Conservation (phyloP, 1,140 invertebrate genomes). For the Drosophila navojoa region DNA sequence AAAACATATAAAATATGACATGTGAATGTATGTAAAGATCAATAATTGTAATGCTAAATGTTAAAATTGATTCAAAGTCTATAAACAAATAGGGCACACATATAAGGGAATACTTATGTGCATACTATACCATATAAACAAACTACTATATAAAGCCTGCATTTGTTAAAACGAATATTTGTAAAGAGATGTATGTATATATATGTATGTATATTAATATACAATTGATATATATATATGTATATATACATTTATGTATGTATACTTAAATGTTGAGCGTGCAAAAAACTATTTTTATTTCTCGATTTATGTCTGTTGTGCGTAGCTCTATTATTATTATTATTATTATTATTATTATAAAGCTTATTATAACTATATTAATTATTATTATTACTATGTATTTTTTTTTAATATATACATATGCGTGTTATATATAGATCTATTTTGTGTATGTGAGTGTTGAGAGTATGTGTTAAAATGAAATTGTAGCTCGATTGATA, state of each 20-base stretch:
- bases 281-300: slow-evolving; percentile 38
- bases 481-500: slow-evolving; percentile 36
- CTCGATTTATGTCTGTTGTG: slow-evolving; percentile 27
- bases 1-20: background rate
- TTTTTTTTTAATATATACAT: slow-evolving; percentile 15
- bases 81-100: background rate
- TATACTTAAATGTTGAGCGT: slow-evolving; percentile 30
- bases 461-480: slow-evolving; percentile 14
- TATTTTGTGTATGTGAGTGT: slow-evolving; percentile 33
- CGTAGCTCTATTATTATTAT: slow-evolving; percentile 26
- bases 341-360: slow-evolving; percentile 15
- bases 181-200: slow-evolving; percentile 1
- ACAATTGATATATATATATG: slow-evolving; percentile 3
- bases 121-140: slow-evolving; percentile 19
- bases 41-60: slow-evolving; percentile 13
- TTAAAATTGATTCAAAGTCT: slow-evolving; percentile 14
- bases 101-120: slow-evolving; percentile 6
- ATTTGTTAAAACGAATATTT: slow-evolving; percentile 55
- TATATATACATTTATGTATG: background rate
- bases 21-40: slow-evolving; percentile 7
- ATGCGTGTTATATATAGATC: slow-evolving; percentile 2
- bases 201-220: background rate
- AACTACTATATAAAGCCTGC: slow-evolving; percentile 44
- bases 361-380: slow-evolving; percentile 1
- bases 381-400: slow-evolving; percentile 13